A percentile compares a stretch with the other conserved stretches of the same genome.
Conservation (phyloP, 35 echinoderm and acorn worm species). For the Lytechinus pictus region DNA sequence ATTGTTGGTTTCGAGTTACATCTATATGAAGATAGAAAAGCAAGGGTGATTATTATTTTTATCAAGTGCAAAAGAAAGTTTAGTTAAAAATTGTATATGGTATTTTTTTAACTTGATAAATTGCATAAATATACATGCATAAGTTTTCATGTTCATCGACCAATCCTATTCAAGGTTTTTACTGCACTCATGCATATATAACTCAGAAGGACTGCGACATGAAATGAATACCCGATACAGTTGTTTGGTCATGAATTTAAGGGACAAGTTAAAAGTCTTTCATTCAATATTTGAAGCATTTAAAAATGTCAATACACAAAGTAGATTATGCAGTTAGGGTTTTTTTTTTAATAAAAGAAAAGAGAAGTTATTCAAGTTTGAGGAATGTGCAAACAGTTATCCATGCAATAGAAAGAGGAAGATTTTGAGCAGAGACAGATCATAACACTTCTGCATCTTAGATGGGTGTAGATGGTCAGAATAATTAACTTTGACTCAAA, state of each 20-base stretch:
- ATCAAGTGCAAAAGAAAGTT: too few relatives aligned
- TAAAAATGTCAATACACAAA: background rate
- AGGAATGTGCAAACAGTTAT: background rate
- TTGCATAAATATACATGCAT: background rate
- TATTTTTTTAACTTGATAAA: background rate
- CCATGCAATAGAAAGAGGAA: background rate
- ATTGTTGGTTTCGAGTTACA: too few relatives aligned
- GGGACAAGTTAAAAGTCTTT: background rate
- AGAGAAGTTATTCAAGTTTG: background rate
- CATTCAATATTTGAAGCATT: background rate
- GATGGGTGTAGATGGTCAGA: background rate
- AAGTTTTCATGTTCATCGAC: background rate
- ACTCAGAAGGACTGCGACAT: background rate
- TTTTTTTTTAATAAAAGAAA: background rate
- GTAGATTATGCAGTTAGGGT: background rate
- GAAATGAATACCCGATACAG: background rate
- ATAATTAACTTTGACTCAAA: background rate
- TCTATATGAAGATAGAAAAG: too few relatives aligned
- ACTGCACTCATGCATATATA: background rate
- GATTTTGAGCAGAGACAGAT: background rate
- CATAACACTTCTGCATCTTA: background rate
- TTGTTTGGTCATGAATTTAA: background rate
- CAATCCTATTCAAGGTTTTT: background rate
- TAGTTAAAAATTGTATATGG: too few relatives aligned
- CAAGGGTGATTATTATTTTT: too few relatives aligned